Percentiles rank a stretch among this genome's conserved stretches.
Conservation (phyloP, 1,140 invertebrate genomes). For the Ruditapes philippinarum region DNA sequence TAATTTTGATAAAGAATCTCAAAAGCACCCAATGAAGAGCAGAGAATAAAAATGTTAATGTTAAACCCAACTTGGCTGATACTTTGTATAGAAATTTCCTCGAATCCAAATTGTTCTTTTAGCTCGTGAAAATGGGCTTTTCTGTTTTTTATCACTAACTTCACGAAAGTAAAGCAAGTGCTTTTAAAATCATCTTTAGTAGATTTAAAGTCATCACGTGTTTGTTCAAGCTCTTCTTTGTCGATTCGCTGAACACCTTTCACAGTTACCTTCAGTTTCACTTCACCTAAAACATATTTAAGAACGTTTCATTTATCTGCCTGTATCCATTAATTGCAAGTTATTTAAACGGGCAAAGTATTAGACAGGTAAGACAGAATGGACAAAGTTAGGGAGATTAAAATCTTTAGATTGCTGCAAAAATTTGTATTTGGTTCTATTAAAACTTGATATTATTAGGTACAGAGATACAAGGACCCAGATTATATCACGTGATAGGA, state of each 20-base stretch:
- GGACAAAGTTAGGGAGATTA: no score
- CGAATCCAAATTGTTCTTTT: conserved; percentile 30
- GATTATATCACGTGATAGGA: no score
- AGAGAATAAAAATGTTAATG: conserved; percentile 42
- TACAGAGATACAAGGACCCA: no score
- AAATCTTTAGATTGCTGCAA: no score
- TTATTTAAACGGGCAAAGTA: no score
- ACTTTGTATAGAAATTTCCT: conserved; percentile 52
- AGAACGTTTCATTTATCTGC: no score
- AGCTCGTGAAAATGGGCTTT: conserved; percentile 28
- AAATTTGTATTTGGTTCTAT: no score
- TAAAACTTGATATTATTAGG: no score
- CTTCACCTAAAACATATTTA: conserved; percentile 54
- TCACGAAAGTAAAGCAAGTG: conserved; percentile 40
- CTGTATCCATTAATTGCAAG: no score
- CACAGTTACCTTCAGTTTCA: conserved; percentile 55
- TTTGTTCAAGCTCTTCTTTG: conserved; percentile 39
- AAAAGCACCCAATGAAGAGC: conserved; percentile 51
- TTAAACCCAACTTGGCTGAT: conserved; percentile 47
- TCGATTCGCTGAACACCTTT: conserved; percentile 37
- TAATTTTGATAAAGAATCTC: conserved; percentile 55
- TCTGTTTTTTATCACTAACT: conserved; percentile 32
- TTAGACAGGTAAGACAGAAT: no score
- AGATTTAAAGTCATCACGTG: conserved; percentile 41
- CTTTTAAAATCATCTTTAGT: conserved; percentile 61